Base-by-base conservation (phyloP, 1,140 invertebrate species). In the Panonychus citri region DNA sequence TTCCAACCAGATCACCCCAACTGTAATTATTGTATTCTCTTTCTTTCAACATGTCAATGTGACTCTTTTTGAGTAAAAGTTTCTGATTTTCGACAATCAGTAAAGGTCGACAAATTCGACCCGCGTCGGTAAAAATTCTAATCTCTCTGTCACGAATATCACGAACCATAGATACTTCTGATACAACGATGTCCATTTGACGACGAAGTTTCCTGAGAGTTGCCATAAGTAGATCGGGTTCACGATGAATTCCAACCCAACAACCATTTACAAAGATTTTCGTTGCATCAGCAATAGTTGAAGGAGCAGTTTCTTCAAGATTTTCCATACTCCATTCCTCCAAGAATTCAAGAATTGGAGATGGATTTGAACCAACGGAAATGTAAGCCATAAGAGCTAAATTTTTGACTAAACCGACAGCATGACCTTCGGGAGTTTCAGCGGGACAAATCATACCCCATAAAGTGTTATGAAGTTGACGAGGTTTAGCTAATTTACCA, bases 251-350 rank as follows among this genome's bases (percentile, higher is more conserved):
- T 55, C 93, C 93, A 66, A 83, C 91, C 93, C 93, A 98, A 67
- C 91, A 94, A 49, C 93, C 93, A 73, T 98, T 98, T 0, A 98
- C 94, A 73, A 98, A 98, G 66, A 98, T 98, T 73, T 97, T 98
- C 0, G 93, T 96, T 2, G 91, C 88, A 69, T 94, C 86, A 17
- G 84, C 83, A 66, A 94, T 94, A 2, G 88, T 85, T 34, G 85
- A 90, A 0, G 89, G 88, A 1, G 88, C 87, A 63, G 94, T 93
- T 77, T 96, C 91, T 74, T 97, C 93, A 48, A 98, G 74, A 70
- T 97, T 98, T 72, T 98, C 94, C 94, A 98, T 98, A 56, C 87
- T 93, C 94, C 94, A 98, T 69, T 98, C 93, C 69, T 98, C 93
- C 76, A 98, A 91, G 76, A 98, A 98, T 74, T 98, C 93, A 3